Evolutionary conservation across 2,113 vertebrate species (phyloP).

Genomic region (Engraulis encrasicolus): DNA sequence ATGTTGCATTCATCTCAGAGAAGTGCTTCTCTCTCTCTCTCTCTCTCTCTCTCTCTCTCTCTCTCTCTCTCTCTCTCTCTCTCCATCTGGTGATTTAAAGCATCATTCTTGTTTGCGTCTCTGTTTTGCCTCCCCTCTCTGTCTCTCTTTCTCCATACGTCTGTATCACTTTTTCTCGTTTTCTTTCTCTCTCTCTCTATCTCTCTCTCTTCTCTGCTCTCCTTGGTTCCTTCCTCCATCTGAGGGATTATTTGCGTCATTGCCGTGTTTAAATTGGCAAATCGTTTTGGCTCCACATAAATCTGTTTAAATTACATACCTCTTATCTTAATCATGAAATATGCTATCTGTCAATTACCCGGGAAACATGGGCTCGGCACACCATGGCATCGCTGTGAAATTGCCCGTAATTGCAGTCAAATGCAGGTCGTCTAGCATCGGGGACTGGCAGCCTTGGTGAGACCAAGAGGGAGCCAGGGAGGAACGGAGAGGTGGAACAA

Average conservation of each 20-base stretch:
- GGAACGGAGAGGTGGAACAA: not conserved
- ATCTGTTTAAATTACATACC: slow-evolving; percentile 65
- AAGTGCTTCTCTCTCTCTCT: not conserved
- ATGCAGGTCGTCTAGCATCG: slow-evolving; percentile 61
- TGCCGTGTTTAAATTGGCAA: slow-evolving; percentile 66
- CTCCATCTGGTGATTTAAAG: not conserved
- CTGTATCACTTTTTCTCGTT: not conserved
- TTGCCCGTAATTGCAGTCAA: slow-evolving; percentile 68
- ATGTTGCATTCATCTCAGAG: not conserved
- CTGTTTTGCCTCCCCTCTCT: not conserved
- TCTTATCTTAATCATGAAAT: slow-evolving; percentile 63
- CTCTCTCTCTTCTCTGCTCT: not conserved
- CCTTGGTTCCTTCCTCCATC: not conserved
- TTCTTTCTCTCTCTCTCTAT: not conserved
- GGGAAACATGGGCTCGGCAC: slow-evolving; percentile 57
- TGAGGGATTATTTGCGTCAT: slow-evolving; percentile 57
- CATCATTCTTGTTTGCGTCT: not conserved
- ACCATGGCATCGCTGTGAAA: slow-evolving; percentile 60
- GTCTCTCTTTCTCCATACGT: not conserved
- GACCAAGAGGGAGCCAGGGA: not conserved
- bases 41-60: no score
- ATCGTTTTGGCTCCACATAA: slow-evolving; percentile 72
- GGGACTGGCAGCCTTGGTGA: slow-evolving; percentile 50
- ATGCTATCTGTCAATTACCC: slow-evolving; percentile 52
- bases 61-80: no score